Conservation (phyloP, 2,797 vertebrate species). For the Parauchenoglanis ngamensis region DNA sequence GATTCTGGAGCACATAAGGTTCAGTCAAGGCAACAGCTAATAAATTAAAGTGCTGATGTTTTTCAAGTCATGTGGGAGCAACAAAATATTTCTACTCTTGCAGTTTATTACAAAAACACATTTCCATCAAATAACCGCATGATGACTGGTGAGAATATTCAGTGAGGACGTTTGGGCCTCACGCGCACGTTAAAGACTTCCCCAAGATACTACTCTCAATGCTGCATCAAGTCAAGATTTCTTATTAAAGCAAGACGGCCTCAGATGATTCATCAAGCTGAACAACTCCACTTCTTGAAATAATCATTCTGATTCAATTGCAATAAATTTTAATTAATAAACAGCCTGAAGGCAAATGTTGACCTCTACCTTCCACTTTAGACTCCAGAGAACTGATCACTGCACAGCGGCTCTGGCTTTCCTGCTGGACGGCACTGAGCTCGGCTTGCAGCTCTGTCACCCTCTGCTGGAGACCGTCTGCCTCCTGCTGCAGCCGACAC, state of each 20-base stretch:
- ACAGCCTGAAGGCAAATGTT: not conserved
- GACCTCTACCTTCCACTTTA: constrained; percentile 69
- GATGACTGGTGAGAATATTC: not conserved
- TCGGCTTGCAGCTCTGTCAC: constrained; percentile 75
- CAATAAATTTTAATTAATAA: not conserved
- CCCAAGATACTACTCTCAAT: not conserved
- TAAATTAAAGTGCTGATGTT: not conserved
- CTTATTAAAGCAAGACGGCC: not conserved
- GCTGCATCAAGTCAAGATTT: not conserved
- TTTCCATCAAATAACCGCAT: not conserved
- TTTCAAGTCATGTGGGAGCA: not conserved
- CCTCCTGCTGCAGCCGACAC: constrained; percentile 78
- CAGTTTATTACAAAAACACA: not conserved
- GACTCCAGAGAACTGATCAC: constrained; percentile 72
- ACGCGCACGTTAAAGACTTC: not conserved
- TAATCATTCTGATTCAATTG: not conserved
- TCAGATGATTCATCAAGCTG: not conserved
- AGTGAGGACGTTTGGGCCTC: not conserved
- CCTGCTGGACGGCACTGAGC: constrained; percentile 70
- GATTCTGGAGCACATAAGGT: not conserved
- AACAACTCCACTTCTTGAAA: not conserved
- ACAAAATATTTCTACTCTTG: not conserved
- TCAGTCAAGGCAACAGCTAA: not conserved
- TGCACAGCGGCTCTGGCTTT: constrained; percentile 64
- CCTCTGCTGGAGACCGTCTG: constrained; percentile 77